phyloP scores from a whole-genome alignment of 2,888 invertebrate genomes.

The Urechis unicinctus region DNA sequence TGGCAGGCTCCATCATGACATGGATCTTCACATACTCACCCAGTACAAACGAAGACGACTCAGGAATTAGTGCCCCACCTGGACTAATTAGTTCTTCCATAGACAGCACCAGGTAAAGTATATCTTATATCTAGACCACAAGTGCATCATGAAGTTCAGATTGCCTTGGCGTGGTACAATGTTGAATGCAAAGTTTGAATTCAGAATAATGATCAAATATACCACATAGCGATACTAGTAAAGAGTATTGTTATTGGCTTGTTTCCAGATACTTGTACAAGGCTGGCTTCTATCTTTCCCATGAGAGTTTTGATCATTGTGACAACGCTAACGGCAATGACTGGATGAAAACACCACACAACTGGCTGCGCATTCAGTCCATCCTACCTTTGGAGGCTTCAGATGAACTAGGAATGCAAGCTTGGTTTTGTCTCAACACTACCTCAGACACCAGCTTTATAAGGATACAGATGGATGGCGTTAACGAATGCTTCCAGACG shows the following conservation, averaged over 20 bases:
- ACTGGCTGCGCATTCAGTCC: slow-evolving; percentile 1
- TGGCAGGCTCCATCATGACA: slow-evolving; percentile 20
- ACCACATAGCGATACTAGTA: too few species aligned
- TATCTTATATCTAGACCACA: too few species aligned
- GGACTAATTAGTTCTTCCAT: too few species aligned
- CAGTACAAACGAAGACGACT: not conserved
- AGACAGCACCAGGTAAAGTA: too few species aligned
- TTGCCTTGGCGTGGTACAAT: too few species aligned
- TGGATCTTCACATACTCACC: slow-evolving; percentile 32
- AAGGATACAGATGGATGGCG: not conserved
- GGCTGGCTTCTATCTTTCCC: slow-evolving; percentile 31
- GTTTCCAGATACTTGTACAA: slow-evolving; percentile 32
- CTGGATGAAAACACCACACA: not conserved
- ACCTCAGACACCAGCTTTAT: not conserved
- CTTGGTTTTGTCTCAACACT: not conserved
- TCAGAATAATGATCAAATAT: too few species aligned
- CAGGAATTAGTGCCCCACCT: not conserved
- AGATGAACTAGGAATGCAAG: not conserved
- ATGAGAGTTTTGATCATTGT: slow-evolving; percentile 19
- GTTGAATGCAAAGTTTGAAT: too few species aligned
- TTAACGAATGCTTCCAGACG: not conserved
- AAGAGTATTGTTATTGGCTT: too few species aligned
- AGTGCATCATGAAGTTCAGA: too few species aligned
- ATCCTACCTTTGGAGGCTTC: not conserved
- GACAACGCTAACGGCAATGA: not conserved